These are phyloP conservation scores for Cheilosia urbana DNA, from an alignment of 2,888 invertebrate species.

Conservation along the genomic window DNA sequence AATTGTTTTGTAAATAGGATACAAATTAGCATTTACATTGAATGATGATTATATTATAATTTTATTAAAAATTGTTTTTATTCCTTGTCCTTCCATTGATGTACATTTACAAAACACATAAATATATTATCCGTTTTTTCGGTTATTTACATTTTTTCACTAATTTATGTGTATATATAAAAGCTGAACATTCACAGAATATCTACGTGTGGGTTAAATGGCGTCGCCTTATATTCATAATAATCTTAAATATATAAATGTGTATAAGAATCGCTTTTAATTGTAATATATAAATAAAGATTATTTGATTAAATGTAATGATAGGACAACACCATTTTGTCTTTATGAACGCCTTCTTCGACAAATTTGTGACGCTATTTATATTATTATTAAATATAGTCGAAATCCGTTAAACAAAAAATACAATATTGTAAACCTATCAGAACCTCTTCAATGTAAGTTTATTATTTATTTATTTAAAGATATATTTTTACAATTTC, in stretches of 20 bases:
- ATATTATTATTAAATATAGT: constrained; percentile 19
- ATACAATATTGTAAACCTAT: constrained; percentile 15
- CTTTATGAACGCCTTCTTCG: constrained; percentile 64
- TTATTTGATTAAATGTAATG: constrained; percentile 56
- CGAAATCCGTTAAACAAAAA: not conserved
- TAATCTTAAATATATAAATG: constrained; percentile 59
- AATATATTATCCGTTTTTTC: not conserved
- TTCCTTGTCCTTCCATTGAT: constrained; percentile 35
- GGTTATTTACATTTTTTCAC: constrained; percentile 2
- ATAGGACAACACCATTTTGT: constrained; percentile 54
- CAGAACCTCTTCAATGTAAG: constrained; percentile 21
- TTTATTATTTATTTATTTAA: constrained; percentile 22
- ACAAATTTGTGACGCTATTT: constrained; percentile 61
- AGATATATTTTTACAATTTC: constrained; percentile 38
- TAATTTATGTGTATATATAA: constrained; percentile 51
- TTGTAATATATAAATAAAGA: constrained; percentile 66
- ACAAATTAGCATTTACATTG: constrained; percentile 56
- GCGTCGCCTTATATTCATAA: constrained; percentile 71
- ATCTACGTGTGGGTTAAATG: constrained; percentile 65
- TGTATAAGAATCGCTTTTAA: constrained; percentile 69
- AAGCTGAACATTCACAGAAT: constrained; percentile 62
- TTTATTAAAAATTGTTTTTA: constrained; percentile 1
- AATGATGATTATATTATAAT: constrained; percentile 22
- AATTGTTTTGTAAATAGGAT: constrained; percentile 70
- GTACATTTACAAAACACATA: constrained; percentile 40